phyloP scores from a whole-genome alignment of 2,113 vertebrate genomes.

The Bos taurus region DNA sequence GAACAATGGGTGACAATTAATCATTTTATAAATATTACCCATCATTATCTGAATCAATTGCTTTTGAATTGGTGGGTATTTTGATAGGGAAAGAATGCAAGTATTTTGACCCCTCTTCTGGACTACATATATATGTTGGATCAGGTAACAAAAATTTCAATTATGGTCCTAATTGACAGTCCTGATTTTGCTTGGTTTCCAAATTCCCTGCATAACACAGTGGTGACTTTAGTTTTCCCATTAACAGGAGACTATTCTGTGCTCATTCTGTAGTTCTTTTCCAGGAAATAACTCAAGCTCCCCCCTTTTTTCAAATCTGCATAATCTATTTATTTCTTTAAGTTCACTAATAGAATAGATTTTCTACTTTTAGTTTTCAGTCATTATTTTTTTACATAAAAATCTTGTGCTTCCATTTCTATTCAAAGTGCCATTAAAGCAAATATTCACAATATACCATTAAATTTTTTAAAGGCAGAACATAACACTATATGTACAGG shows the following conservation, averaged over 20 bases:
- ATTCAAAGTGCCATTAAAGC: background rate
- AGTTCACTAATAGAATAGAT: background rate
- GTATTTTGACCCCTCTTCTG: background rate
- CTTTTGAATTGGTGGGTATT: background rate
- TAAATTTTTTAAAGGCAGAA: background rate
- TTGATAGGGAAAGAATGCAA: background rate
- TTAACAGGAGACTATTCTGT: background rate
- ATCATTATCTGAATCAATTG: background rate
- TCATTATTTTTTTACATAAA: background rate
- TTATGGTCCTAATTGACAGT: background rate
- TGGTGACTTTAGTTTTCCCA: background rate
- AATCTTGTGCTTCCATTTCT: background rate
- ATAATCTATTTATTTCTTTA: background rate
- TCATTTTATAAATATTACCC: background rate
- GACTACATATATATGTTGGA: background rate
- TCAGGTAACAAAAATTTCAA: background rate
- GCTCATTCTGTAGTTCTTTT: background rate
- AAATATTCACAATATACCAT: background rate
- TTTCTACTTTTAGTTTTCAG: background rate
- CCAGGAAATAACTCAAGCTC: background rate
- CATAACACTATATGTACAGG: background rate
- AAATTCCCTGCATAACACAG: background rate
- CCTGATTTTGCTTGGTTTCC: background rate
- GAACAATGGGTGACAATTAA: background rate
- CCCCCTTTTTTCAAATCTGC: background rate